phyloP scores from a whole-genome alignment of 2,797 vertebrate species.

The Neosilurus mollespiculum region DNA sequence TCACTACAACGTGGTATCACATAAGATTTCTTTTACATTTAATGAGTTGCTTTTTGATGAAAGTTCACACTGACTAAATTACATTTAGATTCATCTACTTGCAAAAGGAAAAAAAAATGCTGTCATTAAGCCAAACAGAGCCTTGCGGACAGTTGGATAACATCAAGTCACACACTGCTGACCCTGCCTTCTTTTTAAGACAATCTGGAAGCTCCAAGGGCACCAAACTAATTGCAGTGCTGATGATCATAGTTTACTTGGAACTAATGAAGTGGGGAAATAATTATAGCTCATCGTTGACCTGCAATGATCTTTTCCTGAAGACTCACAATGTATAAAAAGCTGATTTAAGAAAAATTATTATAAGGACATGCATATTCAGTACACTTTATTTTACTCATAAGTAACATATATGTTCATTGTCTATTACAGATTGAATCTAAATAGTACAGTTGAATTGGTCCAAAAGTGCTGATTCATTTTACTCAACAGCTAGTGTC shows the following conservation, averaged over 20 bases:
- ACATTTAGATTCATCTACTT: neutral
- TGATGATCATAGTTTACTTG: conserved; percentile 77
- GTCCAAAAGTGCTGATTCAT: neutral
- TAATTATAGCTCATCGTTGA: conserved; percentile 79
- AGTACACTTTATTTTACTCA: no score
- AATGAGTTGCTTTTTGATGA: neutral
- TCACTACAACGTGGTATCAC: conserved; percentile 1
- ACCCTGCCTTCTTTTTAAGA: conserved; percentile 74
- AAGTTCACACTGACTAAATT: neutral
- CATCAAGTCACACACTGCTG: conserved; percentile 68
- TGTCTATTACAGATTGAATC: neutral
- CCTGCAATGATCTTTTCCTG: conserved; percentile 75
- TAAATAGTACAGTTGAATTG: neutral
- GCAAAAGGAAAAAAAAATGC: neutral
- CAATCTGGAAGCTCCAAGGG: conserved; percentile 77
- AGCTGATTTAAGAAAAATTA: conserved; percentile 8
- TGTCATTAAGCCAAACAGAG: conserved; percentile 35
- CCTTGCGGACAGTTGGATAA: conserved; percentile 30
- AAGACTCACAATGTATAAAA: conserved; percentile 56
- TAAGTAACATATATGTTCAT: neutral
- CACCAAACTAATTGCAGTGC: conserved; percentile 74
- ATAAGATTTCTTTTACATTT: neutral
- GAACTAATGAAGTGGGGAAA: conserved; percentile 82
- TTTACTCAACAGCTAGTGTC: neutral
- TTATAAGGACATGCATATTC: neutral